These are phyloP conservation scores for Bujurquina vittata DNA, from an alignment of 2,113 vertebrate species.

Conservation along the genomic window DNA sequence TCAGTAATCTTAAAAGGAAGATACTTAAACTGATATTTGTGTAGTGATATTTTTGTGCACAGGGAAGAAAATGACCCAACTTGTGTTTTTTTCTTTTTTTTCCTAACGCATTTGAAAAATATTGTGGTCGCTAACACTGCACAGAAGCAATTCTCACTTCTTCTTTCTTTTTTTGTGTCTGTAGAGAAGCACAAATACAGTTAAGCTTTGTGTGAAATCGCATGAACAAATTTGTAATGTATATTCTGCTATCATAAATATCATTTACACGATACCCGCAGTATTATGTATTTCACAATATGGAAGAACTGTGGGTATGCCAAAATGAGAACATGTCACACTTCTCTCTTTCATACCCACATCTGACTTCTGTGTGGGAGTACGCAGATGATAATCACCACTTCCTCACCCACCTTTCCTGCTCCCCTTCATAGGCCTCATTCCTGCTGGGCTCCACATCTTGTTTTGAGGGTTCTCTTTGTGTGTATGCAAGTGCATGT, in stretches of 20 bases:
- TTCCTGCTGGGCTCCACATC: constrained; percentile 45
- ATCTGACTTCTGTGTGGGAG: constrained; percentile 49
- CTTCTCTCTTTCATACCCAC: constrained; percentile 31
- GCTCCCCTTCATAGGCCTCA: constrained; percentile 49
- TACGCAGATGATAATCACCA: constrained; percentile 41
- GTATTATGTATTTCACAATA: not conserved
- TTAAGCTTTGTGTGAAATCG: not conserved
- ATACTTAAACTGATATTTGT: not conserved
- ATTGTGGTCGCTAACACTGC: not conserved
- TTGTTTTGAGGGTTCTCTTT: constrained; percentile 4
- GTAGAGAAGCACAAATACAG: not conserved
- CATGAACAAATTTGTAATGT: not conserved
- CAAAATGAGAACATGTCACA: constrained; percentile 24
- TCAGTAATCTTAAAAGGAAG: not conserved
- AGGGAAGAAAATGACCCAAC: not conserved
- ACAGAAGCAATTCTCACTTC: constrained; percentile 29
- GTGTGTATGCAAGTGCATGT: not conserved
- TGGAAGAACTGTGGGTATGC: not conserved
- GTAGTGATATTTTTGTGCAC: not conserved
- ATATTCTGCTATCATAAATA: not conserved
- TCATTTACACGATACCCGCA: not conserved
- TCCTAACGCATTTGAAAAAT: not conserved
- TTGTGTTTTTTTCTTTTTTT: not conserved
- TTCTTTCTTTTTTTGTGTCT: not conserved
- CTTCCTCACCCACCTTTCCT: constrained; percentile 71